Percentiles rank a stretch among this genome's conserved stretches.
These are phyloP conservation scores for Pectinophora gossypiella DNA, from an alignment of 1,140 invertebrate genomes.

Conservation along the genomic window DNA sequence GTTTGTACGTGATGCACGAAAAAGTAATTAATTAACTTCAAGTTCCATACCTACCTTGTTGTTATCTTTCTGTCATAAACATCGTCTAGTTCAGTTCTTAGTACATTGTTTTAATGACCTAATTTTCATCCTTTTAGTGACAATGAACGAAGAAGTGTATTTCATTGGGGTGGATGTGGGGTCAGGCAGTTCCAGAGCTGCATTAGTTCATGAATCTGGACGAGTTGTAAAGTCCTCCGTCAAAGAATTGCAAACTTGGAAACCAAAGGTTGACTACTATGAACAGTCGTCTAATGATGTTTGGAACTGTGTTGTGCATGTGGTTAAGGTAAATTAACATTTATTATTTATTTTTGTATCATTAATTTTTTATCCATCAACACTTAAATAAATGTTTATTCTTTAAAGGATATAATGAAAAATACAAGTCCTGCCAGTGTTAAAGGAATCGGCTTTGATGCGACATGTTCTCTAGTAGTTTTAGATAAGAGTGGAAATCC, in stretches of 20 bases:
- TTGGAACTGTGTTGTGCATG: conserved; percentile 84
- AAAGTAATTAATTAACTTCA: too few relatives aligned
- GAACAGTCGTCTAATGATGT: conserved; percentile 96
- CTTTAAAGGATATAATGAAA: conserved; percentile 78
- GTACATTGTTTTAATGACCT: too few relatives aligned
- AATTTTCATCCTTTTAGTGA: too few relatives aligned
- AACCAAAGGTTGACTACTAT: conserved; percentile 85
- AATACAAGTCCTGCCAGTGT: conserved; percentile 77
- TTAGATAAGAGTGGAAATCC: conserved; percentile 83
- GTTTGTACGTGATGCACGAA: too few relatives aligned
- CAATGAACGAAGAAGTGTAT: conserved; percentile 61
- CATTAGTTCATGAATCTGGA: conserved; percentile 82
- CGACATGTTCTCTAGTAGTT: conserved; percentile 94
- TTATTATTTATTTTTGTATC: conserved; percentile 1
- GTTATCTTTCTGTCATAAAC: too few relatives aligned
- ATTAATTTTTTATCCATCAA: too few relatives aligned
- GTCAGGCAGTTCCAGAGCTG: conserved; percentile 91
- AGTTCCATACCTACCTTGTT: too few relatives aligned
- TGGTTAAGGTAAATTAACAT: conserved; percentile 79
- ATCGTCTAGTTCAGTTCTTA: too few relatives aligned
- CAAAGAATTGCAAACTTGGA: conserved; percentile 85
- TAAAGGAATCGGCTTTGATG: conserved; percentile 95
- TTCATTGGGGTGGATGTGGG: conserved; percentile 97
- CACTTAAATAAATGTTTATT: conserved; percentile 6
- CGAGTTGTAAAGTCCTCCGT: conserved; percentile 79